These are phyloP conservation scores for Cordilura impudica DNA, from an alignment of 2,888 invertebrate genomes.

Conservation along the genomic window DNA sequence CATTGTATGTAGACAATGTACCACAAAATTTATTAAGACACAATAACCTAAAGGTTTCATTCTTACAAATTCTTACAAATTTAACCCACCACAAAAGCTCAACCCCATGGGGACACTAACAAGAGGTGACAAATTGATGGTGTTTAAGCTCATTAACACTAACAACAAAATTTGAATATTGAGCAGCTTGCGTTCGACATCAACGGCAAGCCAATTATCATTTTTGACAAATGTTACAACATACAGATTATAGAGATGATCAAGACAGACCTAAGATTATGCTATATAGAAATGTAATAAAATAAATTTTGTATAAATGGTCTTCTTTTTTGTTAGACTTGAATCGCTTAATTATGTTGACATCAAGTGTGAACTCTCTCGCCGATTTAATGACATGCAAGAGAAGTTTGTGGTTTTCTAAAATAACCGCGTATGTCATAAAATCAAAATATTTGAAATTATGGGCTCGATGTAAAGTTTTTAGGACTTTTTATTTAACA, in stretches of 20 bases:
- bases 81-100: neutral
- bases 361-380: no score
- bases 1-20: neutral
- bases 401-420: no score
- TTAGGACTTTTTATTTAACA: no score
- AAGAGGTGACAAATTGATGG: slow-evolving; percentile 76
- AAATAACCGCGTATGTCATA: no score
- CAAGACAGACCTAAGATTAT: neutral
- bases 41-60: neutral
- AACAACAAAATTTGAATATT: slow-evolving; percentile 43
- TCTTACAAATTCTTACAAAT: neutral
- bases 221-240: slow-evolving; percentile 2
- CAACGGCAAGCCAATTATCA: slow-evolving; percentile 69
- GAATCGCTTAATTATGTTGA: no score
- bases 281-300: neutral
- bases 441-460: no score
- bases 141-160: slow-evolving; percentile 74
- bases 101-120: slow-evolving; percentile 70
- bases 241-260: neutral
- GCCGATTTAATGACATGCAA: no score
- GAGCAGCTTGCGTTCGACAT: slow-evolving; percentile 1
- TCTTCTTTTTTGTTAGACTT: no score
- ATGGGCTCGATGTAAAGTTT: no score
- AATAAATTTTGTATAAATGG: no score
- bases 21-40: neutral